Evolutionary conservation across 2,888 invertebrate genomes (phyloP).

Genomic region (Andrena haemorrhoa): DNA sequence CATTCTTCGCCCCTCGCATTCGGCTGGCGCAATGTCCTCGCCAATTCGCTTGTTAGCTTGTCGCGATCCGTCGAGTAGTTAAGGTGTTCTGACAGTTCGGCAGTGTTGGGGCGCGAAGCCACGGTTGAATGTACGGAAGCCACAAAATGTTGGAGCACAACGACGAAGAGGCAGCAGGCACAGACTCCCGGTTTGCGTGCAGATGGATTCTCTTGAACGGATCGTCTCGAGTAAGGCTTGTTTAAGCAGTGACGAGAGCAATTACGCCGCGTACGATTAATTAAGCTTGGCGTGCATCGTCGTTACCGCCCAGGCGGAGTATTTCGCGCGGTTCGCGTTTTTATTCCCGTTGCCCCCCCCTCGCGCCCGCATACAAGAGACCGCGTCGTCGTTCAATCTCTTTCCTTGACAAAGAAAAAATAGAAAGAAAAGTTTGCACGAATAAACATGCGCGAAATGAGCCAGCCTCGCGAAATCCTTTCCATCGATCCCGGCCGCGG

Average conservation of each 20-base stretch:
- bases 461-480: background rate
- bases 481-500: constrained; percentile 30
- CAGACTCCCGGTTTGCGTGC: background rate
- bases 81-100: background rate
- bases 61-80: background rate
- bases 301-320: constrained; percentile 33
- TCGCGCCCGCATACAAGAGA: background rate
- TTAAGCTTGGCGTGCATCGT: constrained; percentile 47
- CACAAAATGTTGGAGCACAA: background rate
- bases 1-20: background rate
- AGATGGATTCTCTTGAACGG: constrained; percentile 13
- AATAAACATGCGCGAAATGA: constrained; percentile 26
- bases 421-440: background rate
- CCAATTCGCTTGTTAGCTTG: background rate
- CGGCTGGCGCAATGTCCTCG: background rate
- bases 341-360: background rate
- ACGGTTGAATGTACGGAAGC: no score
- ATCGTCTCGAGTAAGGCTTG: constrained; percentile 54
- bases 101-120: background rate
- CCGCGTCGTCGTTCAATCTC: constrained; percentile 3
- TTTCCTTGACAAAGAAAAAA: background rate
- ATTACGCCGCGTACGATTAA: constrained; percentile 53
- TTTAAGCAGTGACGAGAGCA: constrained; percentile 46
- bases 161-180: background rate
- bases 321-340: constrained; percentile 24